phyloP scores from a whole-genome alignment of 23 tunicate genomes.

The Trididemnum clinides region DNA sequence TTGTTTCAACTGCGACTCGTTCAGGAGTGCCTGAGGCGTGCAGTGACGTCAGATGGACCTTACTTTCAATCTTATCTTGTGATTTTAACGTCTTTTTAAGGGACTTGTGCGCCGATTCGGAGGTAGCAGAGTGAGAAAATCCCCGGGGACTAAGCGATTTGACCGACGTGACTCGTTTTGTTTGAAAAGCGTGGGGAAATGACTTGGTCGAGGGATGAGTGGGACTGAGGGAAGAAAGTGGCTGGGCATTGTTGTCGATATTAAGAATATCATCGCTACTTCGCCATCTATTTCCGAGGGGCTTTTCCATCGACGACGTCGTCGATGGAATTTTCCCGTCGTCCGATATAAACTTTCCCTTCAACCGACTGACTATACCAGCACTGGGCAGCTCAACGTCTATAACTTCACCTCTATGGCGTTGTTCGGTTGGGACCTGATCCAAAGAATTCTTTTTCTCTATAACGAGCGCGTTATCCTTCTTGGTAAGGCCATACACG shows the following conservation, averaged over 20 bases:
- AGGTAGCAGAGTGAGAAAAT: too few species aligned
- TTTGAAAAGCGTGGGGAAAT: too few species aligned
- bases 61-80: not conserved
- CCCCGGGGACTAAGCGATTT: too few species aligned
- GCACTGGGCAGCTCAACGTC: conserved; percentile 39
- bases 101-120: too few species aligned
- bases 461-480: conserved; percentile 60
- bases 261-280: conserved; percentile 10
- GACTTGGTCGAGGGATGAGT: too few species aligned
- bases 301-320: not conserved
- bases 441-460: conserved; percentile 6
- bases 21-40: conserved; percentile 12
- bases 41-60: conserved; percentile 2
- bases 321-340: not conserved
- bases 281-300: not conserved
- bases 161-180: too few species aligned
- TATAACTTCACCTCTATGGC: not conserved
- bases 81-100: too few species aligned
- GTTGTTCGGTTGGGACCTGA: too few species aligned
- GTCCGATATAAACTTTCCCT: not conserved
- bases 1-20: not conserved
- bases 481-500: conserved; percentile 11
- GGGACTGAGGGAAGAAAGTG: too few species aligned
- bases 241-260: too few species aligned
- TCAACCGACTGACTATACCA: conserved; percentile 59